Percentiles rank a stretch among this genome's conserved stretches.
Conservation (phyloP, 2,113 vertebrate genomes). For the Callorhinus ursinus region DNA sequence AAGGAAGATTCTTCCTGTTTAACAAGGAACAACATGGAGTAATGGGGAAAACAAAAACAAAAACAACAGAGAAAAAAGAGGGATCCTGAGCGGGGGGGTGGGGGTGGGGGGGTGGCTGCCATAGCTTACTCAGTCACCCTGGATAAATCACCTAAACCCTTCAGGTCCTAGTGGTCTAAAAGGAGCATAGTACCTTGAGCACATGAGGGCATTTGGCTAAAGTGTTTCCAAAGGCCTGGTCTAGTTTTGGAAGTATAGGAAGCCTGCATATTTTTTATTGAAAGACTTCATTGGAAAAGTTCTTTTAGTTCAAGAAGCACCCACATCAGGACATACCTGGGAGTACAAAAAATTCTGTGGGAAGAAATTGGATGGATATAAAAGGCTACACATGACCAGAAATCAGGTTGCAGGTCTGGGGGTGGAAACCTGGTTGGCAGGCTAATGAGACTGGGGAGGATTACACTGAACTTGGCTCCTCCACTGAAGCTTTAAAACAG, state of each 20-base stretch:
- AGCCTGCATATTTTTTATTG: background rate
- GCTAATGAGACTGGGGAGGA: background rate
- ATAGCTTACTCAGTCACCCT: background rate
- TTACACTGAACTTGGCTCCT: background rate
- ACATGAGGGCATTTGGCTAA: background rate
- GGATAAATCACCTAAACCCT: background rate
- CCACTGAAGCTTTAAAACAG: background rate
- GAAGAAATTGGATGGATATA: background rate
- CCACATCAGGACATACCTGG: background rate
- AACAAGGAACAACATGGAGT: background rate
- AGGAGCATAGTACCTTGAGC: background rate
- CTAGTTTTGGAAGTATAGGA: background rate
- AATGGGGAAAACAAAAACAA: background rate
- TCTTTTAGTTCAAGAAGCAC: background rate
- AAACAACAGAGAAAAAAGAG: background rate
- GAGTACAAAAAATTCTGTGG: background rate
- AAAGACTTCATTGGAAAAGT: slow-evolving; percentile 1
- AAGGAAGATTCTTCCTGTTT: background rate
- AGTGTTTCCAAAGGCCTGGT: background rate
- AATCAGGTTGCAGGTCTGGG: background rate
- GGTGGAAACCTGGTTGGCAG: background rate
- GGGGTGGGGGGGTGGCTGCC: background rate
- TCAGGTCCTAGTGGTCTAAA: background rate
- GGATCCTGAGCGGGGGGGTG: background rate
- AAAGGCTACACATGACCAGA: background rate